Evolutionary conservation across 2,797 vertebrate species (phyloP).

Genomic region (Crypturellus tataupa): DNA sequence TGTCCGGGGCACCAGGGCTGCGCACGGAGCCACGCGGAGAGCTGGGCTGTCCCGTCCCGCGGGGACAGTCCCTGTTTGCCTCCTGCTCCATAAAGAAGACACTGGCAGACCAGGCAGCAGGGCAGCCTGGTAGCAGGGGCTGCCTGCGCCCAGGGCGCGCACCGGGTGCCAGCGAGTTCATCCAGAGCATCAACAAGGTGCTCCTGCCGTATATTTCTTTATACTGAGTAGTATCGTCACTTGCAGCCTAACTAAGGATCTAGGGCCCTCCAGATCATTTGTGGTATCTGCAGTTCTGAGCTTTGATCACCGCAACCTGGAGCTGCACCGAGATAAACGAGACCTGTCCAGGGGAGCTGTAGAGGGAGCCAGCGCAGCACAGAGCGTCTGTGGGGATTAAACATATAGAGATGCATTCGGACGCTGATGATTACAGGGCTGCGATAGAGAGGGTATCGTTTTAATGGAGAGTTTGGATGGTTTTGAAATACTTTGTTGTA

Average conservation of each 20-base stretch:
- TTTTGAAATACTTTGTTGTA: not conserved
- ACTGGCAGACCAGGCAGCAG: too few relatives aligned
- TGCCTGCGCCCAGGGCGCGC: not conserved
- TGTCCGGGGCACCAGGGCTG: too few relatives aligned
- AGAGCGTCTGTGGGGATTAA: too few relatives aligned
- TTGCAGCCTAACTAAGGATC: accelerated
- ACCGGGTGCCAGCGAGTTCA: too few relatives aligned
- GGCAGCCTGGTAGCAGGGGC: too few relatives aligned
- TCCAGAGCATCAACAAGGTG: not conserved
- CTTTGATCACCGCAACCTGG: too few relatives aligned
- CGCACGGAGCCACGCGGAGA: too few relatives aligned
- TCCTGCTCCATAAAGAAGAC: too few relatives aligned
- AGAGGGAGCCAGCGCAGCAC: conserved; percentile 66
- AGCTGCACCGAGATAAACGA: not conserved
- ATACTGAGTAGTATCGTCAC: accelerated
- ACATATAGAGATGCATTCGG: too few relatives aligned
- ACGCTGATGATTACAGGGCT: accelerated
- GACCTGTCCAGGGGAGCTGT: conserved; percentile 1
- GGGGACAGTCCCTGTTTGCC: too few relatives aligned
- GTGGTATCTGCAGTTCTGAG: accelerated
- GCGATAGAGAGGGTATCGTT: not conserved
- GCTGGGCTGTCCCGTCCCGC: too few relatives aligned
- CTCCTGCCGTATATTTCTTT: not conserved
- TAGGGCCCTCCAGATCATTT: accelerated
- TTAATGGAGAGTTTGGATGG: not conserved